phyloP scores from a whole-genome alignment of 2,888 invertebrate species.

The Epiblema foenella region DNA sequence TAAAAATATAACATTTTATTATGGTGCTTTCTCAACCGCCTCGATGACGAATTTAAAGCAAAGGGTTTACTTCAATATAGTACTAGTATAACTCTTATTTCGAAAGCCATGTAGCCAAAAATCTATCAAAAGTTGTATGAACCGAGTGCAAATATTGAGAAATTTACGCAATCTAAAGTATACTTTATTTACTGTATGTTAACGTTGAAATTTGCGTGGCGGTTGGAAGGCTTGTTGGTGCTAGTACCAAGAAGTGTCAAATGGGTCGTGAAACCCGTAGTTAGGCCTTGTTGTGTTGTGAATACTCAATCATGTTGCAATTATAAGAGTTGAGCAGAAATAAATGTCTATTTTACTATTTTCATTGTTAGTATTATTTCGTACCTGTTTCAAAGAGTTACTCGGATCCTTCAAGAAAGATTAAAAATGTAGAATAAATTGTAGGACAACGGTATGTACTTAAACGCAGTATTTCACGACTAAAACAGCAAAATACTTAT shows the following conservation, averaged over 20 bases:
- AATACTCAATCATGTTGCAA: conserved; percentile 79
- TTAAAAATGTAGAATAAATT: too few relatives aligned
- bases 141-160: not conserved
- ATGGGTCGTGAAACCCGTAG: conserved; percentile 49
- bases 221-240: conserved; percentile 8
- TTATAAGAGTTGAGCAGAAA: conserved; percentile 78
- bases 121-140: not conserved
- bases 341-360: conserved; percentile 85
- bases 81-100: not conserved
- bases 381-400: not conserved
- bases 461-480: too few relatives aligned
- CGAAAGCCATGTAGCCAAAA: not conserved
- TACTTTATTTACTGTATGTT: not conserved
- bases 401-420: too few relatives aligned
- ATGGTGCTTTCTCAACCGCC: conserved; percentile 23
- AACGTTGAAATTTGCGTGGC: conserved; percentile 1
- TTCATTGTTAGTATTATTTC: conserved; percentile 80
- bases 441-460: too few relatives aligned
- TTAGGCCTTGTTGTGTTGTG: conserved; percentile 75
- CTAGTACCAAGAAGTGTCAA: conserved; percentile 41
- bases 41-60: not conserved
- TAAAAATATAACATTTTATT: conserved; percentile 21
- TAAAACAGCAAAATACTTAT: too few relatives aligned
- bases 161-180: not conserved
- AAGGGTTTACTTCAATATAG: not conserved